Evolutionary conservation across 1,140 invertebrate species (phyloP).

Genomic region (Asbolus verrucosus): DNA sequence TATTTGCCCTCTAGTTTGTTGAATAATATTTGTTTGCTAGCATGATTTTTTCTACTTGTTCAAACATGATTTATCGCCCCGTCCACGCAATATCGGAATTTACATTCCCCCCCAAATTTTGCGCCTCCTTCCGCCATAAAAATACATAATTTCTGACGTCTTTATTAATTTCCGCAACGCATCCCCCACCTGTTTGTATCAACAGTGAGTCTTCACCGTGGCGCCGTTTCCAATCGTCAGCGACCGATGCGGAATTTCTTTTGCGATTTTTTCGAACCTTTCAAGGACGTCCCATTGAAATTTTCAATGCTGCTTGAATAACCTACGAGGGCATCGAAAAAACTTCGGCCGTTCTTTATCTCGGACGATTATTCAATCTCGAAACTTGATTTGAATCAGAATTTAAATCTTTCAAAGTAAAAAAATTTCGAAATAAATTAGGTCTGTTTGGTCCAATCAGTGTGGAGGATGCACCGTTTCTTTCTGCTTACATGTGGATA

Average conservation of each 20-base stretch:
- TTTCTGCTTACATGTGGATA: no score
- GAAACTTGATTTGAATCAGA: slow-evolving; percentile 6
- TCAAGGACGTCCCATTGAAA: slow-evolving; percentile 2
- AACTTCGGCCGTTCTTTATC: not conserved
- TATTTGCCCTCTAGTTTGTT: slow-evolving; percentile 44
- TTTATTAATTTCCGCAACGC: no score
- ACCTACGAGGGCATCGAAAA: slow-evolving; percentile 6
- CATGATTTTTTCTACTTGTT: not conserved
- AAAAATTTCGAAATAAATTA: no score
- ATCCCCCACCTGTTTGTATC: no score
- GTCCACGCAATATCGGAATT: not conserved
- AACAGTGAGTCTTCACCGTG: no score
- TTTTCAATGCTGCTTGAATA: slow-evolving; percentile 5
- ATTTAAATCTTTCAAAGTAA: not conserved
- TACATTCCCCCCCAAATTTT: not conserved
- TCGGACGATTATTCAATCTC: not conserved
- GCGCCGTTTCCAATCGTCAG: not conserved
- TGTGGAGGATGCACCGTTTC: no score
- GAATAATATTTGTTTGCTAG: slow-evolving; percentile 40
- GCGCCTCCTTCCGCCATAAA: not conserved
- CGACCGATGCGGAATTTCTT: no score
- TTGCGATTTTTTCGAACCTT: not conserved
- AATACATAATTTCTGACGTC: not conserved
- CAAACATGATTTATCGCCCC: not conserved
- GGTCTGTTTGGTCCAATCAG: no score